Evolutionary conservation across 2,888 invertebrate genomes (phyloP), one percentile per base, ranked within the genome.

Genomic region (Dendrolimus pini): DNA sequence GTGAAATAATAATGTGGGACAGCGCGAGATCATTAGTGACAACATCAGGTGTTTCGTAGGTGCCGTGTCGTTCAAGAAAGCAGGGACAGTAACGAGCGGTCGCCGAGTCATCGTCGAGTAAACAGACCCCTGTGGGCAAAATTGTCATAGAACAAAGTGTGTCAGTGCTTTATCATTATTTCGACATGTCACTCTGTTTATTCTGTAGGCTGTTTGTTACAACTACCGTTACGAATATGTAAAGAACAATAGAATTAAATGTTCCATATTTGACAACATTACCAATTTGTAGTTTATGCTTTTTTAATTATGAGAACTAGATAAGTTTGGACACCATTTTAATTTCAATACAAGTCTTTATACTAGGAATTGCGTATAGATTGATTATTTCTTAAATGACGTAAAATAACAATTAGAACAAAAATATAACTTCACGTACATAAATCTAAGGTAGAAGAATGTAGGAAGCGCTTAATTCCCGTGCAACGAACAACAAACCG

Each of bases 31-130:
- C 89, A 89, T 89, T 89, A 89, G 85, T 72, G 82, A 77, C 76
- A 77, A 80, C 79, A 78, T 70, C 71, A 75, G 74, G 74, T 65
- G 73, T 70, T 68, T 66, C 70, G 71, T 70, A 56, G 56, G 55
- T 59, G 61, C 60, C 68, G 69, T 68, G 73, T 72, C 70, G 69
- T 71, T 69, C 71, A 77, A 75, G 82, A 83, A 83, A 78, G 80
- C 77, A 74, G 81, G 80, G 83, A 85, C 85, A 82, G 83, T 89
- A 90, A 90, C 89, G 86, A 90, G 89, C 83, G 79, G 77, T 77
- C 78, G 80, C 78, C 78, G 74, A 81, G 78, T 85, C 89, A 85
- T 84, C 82, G 83, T 75, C 70, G 74, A 82, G 82, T 47, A 47
- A 85, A 82, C 81, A 83, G 83, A 82, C 89, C 84, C 85, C 86